Conservation (phyloP, 2,797 vertebrate species). For the Gorsachius magnificus region DNA sequence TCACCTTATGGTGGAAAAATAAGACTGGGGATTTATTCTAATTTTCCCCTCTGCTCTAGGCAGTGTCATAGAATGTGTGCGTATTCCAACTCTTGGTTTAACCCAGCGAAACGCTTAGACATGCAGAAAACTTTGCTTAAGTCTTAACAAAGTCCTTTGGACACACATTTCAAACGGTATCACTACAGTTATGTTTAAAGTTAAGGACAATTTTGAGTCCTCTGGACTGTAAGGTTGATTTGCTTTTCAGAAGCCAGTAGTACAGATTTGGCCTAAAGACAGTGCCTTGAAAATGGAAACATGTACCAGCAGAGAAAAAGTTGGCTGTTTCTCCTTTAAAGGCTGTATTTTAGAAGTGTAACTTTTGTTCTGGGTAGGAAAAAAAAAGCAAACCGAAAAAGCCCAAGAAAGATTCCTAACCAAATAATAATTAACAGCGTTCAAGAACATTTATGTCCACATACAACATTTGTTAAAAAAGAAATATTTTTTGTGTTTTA, state of each 20-base stretch:
- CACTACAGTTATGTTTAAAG: neutral
- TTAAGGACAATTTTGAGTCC: neutral
- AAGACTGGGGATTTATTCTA: neutral
- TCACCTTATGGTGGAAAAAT: neutral
- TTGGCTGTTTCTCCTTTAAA: slow-evolving; percentile 39
- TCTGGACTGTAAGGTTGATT: neutral
- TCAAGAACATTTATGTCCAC: slow-evolving; percentile 74
- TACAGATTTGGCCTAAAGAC: neutral
- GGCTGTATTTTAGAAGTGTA: slow-evolving; percentile 47
- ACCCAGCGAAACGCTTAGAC: neutral
- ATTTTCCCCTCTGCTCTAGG: neutral
- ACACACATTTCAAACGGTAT: neutral
- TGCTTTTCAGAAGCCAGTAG: neutral
- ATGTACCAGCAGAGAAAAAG: neutral
- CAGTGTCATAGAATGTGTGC: neutral
- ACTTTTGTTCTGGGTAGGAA: slow-evolving; percentile 41
- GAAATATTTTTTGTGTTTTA: slow-evolving; percentile 8
- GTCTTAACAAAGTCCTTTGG: neutral
- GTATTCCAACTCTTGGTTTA: neutral
- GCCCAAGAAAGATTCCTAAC: slow-evolving; percentile 63
- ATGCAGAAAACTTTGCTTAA: neutral
- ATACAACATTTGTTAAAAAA: slow-evolving; percentile 70
- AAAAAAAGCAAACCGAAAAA: slow-evolving; percentile 19
- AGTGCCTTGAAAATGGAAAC: neutral
- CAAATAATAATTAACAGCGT: slow-evolving; percentile 63